Conservation (phyloP, 2,888 invertebrate genomes). For the Gymnocheta viridis region DNA sequence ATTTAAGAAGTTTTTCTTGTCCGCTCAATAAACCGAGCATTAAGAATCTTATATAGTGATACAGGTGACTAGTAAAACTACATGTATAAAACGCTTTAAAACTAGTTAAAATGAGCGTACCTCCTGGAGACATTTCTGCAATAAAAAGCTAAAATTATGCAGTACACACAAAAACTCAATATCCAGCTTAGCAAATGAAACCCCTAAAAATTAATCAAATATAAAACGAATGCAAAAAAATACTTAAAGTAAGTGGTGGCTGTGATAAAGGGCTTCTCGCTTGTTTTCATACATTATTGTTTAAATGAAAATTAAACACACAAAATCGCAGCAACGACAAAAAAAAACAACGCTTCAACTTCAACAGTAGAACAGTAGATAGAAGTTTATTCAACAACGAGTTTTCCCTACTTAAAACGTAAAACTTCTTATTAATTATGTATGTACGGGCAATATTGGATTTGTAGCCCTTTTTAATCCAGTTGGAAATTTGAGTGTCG, state of each 20-base stretch:
- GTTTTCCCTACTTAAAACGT: conserved; percentile 52
- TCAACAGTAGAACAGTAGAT: too few relatives aligned
- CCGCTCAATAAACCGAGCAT: too few relatives aligned
- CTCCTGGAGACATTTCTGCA: too few relatives aligned
- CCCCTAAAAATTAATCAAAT: conserved; percentile 14
- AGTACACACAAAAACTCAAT: too few relatives aligned
- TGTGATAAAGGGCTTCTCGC: conserved; percentile 70
- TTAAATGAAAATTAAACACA: conserved; percentile 58
- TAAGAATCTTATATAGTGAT: too few relatives aligned
- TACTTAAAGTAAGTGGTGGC: conserved; percentile 58
- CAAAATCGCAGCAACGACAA: conserved; percentile 35
- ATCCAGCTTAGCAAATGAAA: not conserved
- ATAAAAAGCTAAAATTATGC: too few relatives aligned
- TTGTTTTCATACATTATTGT: conserved; percentile 67
- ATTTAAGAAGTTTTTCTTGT: too few relatives aligned
- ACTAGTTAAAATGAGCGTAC: too few relatives aligned
- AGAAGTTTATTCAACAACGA: conserved; percentile 39
- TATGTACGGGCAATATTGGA: conserved; percentile 31
- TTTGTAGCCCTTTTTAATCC: not conserved
- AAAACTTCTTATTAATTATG: conserved; percentile 55
- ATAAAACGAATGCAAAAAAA: not conserved
- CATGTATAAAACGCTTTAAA: too few relatives aligned
- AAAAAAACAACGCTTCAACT: conserved; percentile 27
- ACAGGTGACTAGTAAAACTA: too few relatives aligned
- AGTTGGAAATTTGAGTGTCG: not conserved